Base-by-base conservation (phyloP, 2,888 invertebrate species). In the Seira ritae region DNA sequence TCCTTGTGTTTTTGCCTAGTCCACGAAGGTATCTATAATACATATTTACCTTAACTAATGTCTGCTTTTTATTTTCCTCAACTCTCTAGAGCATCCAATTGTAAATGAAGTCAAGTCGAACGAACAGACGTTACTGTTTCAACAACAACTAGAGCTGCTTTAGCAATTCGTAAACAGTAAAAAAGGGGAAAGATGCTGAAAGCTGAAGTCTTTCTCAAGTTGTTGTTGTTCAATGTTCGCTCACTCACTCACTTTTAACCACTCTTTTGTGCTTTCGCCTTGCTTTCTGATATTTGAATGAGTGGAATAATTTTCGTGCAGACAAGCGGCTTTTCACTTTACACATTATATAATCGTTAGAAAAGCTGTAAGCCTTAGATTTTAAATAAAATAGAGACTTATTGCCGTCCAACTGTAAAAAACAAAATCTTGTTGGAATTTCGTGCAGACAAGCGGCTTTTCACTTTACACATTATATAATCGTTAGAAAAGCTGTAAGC, bases 291-390 rank as follows among this genome's bases (percentile, higher is more conserved):
- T 78, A 24, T 78, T 20, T 78, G 77, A 78, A 78, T 78, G 78
- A 78, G 78, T 78, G 71, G 78, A 78, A 78, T 78, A 78, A 78
- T 78, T 78, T 42, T 78, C 20, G 77, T 77, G 77, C 46, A 78
- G 78, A 78, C 77, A 77, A 69, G 31, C 69, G 65, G 70, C 70
- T 71, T 78, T 78, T 55, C 17, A n/a, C 46, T 78, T 70, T 70
- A 12, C 78, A 62, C 71, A 71, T 78, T 70, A 71, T 70, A 70
- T 60, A 66, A 78, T 68, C 70, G 50, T 65, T 23, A 71, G 68
- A 42, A 65, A 74, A 50, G 68, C 70, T 62, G 50, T 77, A 37
- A 77, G 62, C 31, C 62, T 42, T 70, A 65, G 50, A 20, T 74
- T 75, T 67, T 65, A 78, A 76, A 70, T 42, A 42, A 42, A 42